Conservation (phyloP, 2,113 vertebrate species). For the Nyctibius bracteatus region DNA sequence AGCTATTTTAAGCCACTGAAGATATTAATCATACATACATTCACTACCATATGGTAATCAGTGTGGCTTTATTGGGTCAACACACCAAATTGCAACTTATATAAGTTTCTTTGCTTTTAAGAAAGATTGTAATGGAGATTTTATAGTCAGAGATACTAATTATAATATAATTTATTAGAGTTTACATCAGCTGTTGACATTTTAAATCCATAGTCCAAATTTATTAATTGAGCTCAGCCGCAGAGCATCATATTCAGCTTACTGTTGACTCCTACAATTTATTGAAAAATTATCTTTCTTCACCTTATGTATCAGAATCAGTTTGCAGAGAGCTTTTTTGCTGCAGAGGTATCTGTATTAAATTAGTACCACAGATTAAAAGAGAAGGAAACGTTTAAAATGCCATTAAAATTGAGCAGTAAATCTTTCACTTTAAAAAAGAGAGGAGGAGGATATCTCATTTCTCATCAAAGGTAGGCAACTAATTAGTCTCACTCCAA, state of each 20-base stretch:
- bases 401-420: constrained; percentile 6
- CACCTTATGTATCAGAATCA: neutral
- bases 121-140: neutral
- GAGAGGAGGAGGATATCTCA: neutral
- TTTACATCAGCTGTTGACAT: neutral
- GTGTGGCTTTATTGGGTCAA: neutral
- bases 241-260: neutral
- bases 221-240: constrained; percentile 12
- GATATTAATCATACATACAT: neutral
- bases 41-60: neutral
- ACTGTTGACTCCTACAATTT: neutral
- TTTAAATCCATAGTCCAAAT: constrained; percentile 3
- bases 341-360: neutral
- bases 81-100: neutral
- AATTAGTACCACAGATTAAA: constrained; percentile 17
- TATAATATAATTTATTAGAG: neutral
- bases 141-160: neutral
- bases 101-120: constrained; percentile 4
- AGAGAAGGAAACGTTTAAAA: constrained; percentile 27
- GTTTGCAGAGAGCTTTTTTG: neutral
- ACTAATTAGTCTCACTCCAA: constrained; percentile 44
- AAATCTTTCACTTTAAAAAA: constrained; percentile 19
- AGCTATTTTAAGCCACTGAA: neutral
- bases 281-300: neutral
- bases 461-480: constrained; percentile 7